These are phyloP conservation scores for Rhyacichthys aspro DNA, from an alignment of 2,797 vertebrate genomes.

Conservation along the genomic window DNA sequence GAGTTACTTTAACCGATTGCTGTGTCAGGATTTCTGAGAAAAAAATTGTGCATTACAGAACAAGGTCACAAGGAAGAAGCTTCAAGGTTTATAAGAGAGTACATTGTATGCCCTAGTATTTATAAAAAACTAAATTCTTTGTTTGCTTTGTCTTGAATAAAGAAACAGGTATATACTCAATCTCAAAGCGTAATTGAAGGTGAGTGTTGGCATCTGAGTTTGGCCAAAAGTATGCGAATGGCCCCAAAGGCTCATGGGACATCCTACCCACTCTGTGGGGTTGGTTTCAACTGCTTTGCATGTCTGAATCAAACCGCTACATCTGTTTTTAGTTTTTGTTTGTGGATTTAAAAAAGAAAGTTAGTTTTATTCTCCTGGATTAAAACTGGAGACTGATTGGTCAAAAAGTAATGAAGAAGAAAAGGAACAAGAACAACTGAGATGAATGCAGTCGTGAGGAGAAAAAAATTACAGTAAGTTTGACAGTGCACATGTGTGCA, in stretches of 20 bases:
- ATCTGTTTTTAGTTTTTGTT: slow-evolving; percentile 87
- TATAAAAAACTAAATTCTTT: neutral
- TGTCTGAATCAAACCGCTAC: slow-evolving; percentile 83
- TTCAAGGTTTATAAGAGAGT: neutral
- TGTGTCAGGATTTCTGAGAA: slow-evolving; percentile 20
- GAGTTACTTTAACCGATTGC: slow-evolving; percentile 17
- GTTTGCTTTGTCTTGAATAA: slow-evolving; percentile 46
- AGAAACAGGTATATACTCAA: slow-evolving; percentile 47
- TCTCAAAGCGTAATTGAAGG: slow-evolving; percentile 65
- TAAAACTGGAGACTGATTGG: slow-evolving; percentile 37
- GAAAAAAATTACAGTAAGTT: slow-evolving; percentile 12
- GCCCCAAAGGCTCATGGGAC: slow-evolving; percentile 59
- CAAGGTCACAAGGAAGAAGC: neutral
- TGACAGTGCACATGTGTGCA: slow-evolving; percentile 11
- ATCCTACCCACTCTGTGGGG: slow-evolving; percentile 73
- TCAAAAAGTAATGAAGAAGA: slow-evolving; percentile 40
- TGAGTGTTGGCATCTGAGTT: slow-evolving; percentile 64
- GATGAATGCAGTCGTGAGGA: slow-evolving; percentile 24
- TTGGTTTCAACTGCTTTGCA: slow-evolving; percentile 88
- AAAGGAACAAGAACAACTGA: slow-evolving; percentile 46
- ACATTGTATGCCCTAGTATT: too few species aligned
- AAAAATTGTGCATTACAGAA: slow-evolving; percentile 10
- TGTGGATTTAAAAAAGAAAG: slow-evolving; percentile 62
- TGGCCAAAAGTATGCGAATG: slow-evolving; percentile 58
- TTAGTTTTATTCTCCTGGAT: slow-evolving; percentile 74